Conservation (phyloP, 2,113 vertebrate genomes). For the Laticauda colubrina region DNA sequence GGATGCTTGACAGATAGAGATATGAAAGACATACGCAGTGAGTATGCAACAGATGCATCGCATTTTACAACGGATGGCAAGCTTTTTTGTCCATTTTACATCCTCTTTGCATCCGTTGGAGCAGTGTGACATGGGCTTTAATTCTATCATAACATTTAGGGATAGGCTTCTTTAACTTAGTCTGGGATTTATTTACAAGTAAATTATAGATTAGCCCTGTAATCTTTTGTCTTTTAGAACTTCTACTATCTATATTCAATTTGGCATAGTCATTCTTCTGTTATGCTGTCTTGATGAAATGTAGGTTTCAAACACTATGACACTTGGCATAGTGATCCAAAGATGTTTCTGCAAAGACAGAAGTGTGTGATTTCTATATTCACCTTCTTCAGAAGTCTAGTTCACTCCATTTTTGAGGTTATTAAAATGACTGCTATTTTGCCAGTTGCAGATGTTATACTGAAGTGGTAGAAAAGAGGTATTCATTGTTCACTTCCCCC, state of each 20-base stretch:
- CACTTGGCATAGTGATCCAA: background rate
- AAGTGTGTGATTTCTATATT: background rate
- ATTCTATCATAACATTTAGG: background rate
- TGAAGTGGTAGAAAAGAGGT: background rate
- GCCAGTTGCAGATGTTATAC: slow-evolving; percentile 3
- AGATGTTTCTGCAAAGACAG: background rate
- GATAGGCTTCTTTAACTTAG: background rate
- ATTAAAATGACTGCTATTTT: background rate
- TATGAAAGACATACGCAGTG: no score
- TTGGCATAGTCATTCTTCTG: background rate
- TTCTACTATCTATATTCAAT: background rate
- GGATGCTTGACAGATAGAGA: no score
- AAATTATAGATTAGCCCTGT: background rate
- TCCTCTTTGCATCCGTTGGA: no score
- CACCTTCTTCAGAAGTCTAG: background rate
- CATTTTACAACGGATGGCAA: no score
- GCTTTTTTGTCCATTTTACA: no score
- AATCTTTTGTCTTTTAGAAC: background rate
- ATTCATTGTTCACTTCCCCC: background rate
- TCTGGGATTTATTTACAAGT: background rate
- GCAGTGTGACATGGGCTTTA: background rate
- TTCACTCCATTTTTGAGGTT: background rate
- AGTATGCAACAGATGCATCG: no score
- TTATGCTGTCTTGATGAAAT: background rate
- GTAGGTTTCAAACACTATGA: background rate